Evolutionary conservation across 2,888 invertebrate genomes (phyloP).

Genomic region (Leucozona laternaria): DNA sequence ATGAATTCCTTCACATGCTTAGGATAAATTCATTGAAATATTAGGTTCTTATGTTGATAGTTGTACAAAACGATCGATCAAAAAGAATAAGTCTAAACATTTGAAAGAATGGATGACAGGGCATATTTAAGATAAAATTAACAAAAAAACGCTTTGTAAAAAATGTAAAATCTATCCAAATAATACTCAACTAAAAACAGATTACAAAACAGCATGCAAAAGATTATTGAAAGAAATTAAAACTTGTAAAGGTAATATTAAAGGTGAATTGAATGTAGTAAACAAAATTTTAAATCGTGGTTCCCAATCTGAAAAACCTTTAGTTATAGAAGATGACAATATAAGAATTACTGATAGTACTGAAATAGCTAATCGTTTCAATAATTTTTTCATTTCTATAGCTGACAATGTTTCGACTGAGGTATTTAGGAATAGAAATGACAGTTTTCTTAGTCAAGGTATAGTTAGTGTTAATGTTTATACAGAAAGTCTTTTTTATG

Average conservation of each 20-base stretch:
- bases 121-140: too few relatives aligned
- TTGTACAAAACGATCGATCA: too few relatives aligned
- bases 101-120: too few relatives aligned
- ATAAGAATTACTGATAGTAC: not conserved
- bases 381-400: not conserved
- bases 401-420: not conserved
- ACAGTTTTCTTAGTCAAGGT: not conserved
- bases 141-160: too few relatives aligned
- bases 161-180: too few relatives aligned
- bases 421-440: conserved; percentile 3
- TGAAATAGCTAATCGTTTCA: conserved; percentile 2
- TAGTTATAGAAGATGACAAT: conserved; percentile 8
- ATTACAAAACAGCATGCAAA: too few relatives aligned
- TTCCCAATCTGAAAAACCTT: not conserved
- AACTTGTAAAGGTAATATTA: conserved; percentile 8
- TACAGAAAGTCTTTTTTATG: conserved; percentile 18
- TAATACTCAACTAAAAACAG: too few relatives aligned
- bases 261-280: conserved; percentile 1
- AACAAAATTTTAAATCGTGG: conserved; percentile 25
- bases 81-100: too few relatives aligned
- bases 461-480: not conserved
- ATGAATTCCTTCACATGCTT: too few relatives aligned
- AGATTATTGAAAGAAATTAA: too few relatives aligned
- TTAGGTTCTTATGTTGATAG: too few relatives aligned
- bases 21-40: too few relatives aligned